phyloP scores from a whole-genome alignment of 2,113 vertebrate genomes.

The Thalassarche chlororhynchos region DNA sequence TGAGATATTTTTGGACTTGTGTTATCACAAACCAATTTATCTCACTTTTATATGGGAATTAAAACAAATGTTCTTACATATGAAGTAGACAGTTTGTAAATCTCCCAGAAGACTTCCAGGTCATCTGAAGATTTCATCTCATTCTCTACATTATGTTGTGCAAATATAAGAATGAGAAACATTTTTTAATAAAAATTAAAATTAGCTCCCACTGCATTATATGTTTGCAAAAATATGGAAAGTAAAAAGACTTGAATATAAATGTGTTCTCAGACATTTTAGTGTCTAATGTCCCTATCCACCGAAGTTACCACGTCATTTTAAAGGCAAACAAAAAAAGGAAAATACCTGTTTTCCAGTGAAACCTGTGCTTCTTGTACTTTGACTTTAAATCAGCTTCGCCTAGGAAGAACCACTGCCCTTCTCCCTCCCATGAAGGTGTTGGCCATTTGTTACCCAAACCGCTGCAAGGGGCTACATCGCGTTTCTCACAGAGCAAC shows the following conservation, averaged over 20 bases:
- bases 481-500: fast-evolving
- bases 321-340: neutral
- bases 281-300: neutral
- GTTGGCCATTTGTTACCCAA: neutral
- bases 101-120: conserved; percentile 38
- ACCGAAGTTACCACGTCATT: neutral
- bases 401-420: neutral
- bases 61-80: conserved; percentile 39
- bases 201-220: neutral
- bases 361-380: neutral
- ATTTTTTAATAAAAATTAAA: conserved; percentile 29
- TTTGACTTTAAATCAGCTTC: neutral
- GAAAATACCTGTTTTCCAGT: neutral
- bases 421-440: neutral
- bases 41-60: conserved; percentile 37
- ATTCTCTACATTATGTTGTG: neutral
- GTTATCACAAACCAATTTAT: conserved; percentile 52
- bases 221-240: neutral
- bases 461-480: no score
- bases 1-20: conserved; percentile 30
- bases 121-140: neutral
- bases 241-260: neutral
- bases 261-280: neutral
- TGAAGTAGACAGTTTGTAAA: neutral
- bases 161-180: conserved; percentile 7